Base-by-base conservation (phyloP, 2,113 vertebrate species). In the Sarotherodon lohbergeri region DNA sequence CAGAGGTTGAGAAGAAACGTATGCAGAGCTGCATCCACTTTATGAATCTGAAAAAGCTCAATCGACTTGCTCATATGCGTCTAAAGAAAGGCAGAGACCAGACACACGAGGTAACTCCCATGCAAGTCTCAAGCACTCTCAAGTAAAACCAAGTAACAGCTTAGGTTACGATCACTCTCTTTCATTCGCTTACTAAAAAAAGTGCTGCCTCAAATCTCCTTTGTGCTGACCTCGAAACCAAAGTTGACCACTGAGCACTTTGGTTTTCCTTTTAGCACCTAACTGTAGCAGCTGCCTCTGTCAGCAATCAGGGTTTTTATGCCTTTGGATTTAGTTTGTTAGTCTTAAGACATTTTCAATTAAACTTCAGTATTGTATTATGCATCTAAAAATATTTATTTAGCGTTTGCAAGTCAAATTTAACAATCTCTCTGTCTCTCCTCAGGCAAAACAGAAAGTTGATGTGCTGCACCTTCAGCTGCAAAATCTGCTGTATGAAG, bases 11-110 rank as follows among this genome's bases (percentile, higher is more conserved):
- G 11, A 97, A 98, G 90, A 97, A 93, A 48, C 97, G 97, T 1
- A 96, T 99, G 79, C 97, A 98, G 94, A 97, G 98, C 92, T 98
- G 98, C 3, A 97, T 98, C 7, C 98, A 98, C 90, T 99, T 99
- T 95, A 99, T 99, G 97, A 98, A 98, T 24, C 95, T 99, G 86
- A 99, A 99, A 96, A 99, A 99, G 90, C 97, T 99, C 19, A 99
- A 99, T 92, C 98, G 99, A 5, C 91, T 99, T 93, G 98, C 98
- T 46, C 99, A 99, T 32, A 99, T 99, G 93, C 96, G 98, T 3
- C 95, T 99, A 24, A 99, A 99, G 96, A 98, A 97, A 81, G 97
- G 97, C 39, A 95, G 99, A 88, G 99, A 99, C 89, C 98, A 99
- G 93, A 99, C 99, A 24, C 98, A 99, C 0, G 99, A 99, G 97